Conservation (phyloP, 2,888 invertebrate species). For the Sminthurides aquaticus region DNA sequence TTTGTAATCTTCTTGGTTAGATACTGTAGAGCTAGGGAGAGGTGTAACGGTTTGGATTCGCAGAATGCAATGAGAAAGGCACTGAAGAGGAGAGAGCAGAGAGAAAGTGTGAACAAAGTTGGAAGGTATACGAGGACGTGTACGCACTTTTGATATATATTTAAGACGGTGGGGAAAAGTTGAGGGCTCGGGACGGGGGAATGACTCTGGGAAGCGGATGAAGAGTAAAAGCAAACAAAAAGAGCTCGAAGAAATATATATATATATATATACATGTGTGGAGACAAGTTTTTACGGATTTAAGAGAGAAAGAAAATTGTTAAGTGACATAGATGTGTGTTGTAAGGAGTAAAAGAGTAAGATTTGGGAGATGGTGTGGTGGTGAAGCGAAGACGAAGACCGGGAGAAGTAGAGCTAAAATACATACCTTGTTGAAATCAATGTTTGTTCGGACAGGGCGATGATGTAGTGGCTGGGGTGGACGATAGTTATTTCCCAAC, state of each 20-base stretch:
- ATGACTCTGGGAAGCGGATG: too few relatives aligned
- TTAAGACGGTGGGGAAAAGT: neutral
- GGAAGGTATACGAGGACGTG: neutral
- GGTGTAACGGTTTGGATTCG: too few relatives aligned
- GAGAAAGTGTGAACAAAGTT: too few relatives aligned
- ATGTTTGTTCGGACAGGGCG: constrained; percentile 93
- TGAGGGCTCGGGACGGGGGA: neutral
- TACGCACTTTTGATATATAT: neutral
- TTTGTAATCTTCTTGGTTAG: constrained; percentile 20
- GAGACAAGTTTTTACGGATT: constrained; percentile 1
- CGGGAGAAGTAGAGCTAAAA: neutral
- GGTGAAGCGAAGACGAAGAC: too few relatives aligned
- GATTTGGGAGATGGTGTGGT: too few relatives aligned
- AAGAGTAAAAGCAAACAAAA: too few relatives aligned
- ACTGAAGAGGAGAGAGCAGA: too few relatives aligned
- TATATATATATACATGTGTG: constrained; percentile 8
- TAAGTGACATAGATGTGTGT: neutral
- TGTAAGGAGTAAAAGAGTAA: too few relatives aligned
- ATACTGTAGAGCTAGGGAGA: too few relatives aligned
- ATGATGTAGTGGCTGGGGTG: constrained; percentile 85
- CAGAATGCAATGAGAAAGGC: too few relatives aligned
- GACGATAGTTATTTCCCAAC: constrained; percentile 89
- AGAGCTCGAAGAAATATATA: neutral
- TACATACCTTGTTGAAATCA: constrained; percentile 71
- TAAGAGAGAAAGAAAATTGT: neutral